Percentiles rank a stretch among this genome's conserved stretches.
Conservation (phyloP, 2,888 invertebrate genomes). For the Icerya purchasi region DNA sequence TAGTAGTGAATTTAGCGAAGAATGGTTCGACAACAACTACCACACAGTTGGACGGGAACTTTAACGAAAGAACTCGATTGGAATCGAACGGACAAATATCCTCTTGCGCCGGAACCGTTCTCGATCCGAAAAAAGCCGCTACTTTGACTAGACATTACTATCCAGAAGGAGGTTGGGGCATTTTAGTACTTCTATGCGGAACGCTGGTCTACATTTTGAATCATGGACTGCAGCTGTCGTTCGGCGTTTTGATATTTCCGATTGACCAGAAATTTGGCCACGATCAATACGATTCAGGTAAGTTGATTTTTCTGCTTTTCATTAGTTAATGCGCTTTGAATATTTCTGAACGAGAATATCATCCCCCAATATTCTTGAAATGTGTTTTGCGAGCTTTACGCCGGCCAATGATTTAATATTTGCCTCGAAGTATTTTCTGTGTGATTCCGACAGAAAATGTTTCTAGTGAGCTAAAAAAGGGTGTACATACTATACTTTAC, state of each 20-base stretch:
- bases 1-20: slow-evolving; percentile 16
- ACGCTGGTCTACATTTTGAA: slow-evolving; percentile 50
- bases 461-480: no score
- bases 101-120: slow-evolving; percentile 6
- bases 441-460: no score
- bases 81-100: slow-evolving; percentile 6
- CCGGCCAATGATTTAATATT: no score
- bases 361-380: no score
- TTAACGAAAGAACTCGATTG: slow-evolving; percentile 7
- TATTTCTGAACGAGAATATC: no score
- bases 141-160: slow-evolving; percentile 52
- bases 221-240: slow-evolving; percentile 48
- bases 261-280: slow-evolving; percentile 27
- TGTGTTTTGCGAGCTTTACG: no score
- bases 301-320: no score
- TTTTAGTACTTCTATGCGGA: slow-evolving; percentile 54
- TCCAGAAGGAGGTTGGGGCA: slow-evolving; percentile 75
- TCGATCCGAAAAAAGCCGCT: slow-evolving; percentile 25
- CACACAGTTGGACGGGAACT: slow-evolving; percentile 14
- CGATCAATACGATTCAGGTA: slow-evolving; percentile 18
- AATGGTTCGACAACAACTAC: slow-evolving; percentile 13
- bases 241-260: slow-evolving; percentile 39
- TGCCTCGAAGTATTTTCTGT: no score
- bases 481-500: no score
- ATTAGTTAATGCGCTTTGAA: no score